Base-by-base conservation (phyloP, 1,140 invertebrate species). In the Samia ricini region DNA sequence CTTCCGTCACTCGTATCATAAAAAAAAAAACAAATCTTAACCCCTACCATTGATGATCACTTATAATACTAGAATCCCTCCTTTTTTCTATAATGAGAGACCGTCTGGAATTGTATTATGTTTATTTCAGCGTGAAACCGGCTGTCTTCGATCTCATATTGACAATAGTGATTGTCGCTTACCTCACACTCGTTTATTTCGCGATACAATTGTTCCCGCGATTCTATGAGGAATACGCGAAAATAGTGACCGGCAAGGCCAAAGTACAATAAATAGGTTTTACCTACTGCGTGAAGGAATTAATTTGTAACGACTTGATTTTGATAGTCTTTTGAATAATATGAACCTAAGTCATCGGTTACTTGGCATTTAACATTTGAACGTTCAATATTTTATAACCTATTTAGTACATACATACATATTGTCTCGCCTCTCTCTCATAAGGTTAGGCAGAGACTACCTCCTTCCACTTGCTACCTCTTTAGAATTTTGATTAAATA, bases 61-160 rank as follows among this genome's bases (percentile, higher is more conserved):
- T n/a, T n/a, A n/a, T n/a, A n/a, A n/a, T n/a, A n/a, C n/a, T n/a
- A n/a, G n/a, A n/a, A n/a, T n/a, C n/a, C n/a, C n/a, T n/a, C n/a
- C n/a, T n/a, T n/a, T n/a, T n/a, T n/a, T n/a, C n/a, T n/a, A 26
- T 26, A 8, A 3, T 26, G 26, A 8, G 26, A 26, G 8, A 26
- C 7, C 48, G 1, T 4, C 36, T 1, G 22, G 26, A 50, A 3
- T 22, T 52, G 58, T 51, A 29, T 61, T 26, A 42, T 50, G 55
- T 19, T 52, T 22, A n/a, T 58, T 52, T 55, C 91, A 97, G 96
- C 90, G 98, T 99, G 4, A 99, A 99, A 83, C 98, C 98, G 69
- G 98, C 98, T 22, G 94, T 99, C 51, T 99, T 99, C 91, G 98
- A 99, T 93, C 94, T 99, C 42, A 95, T 99, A 69, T 92, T 99